Evolutionary conservation across 2,888 invertebrate species (phyloP).

Genomic region (Luffia ferchaultella): DNA sequence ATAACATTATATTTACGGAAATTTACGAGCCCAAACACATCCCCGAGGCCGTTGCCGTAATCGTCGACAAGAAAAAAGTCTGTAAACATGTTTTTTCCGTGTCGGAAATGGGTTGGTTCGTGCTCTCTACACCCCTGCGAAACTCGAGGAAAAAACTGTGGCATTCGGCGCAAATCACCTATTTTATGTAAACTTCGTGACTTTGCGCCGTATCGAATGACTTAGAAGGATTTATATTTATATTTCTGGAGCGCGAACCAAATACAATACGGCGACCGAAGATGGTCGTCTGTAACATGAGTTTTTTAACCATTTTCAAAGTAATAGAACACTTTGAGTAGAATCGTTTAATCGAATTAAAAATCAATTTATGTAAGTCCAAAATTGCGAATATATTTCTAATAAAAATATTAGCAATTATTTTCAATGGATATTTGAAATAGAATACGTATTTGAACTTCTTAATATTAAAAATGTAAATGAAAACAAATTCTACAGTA

Average conservation of each 20-base stretch:
- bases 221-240: conserved; percentile 61
- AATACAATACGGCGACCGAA: conserved; percentile 25
- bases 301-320: no score
- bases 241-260: conserved; percentile 25
- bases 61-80: conserved; percentile 34
- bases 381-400: no score
- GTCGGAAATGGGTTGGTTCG: conserved; percentile 32
- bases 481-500: no score
- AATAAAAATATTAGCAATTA: no score
- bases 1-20: conserved; percentile 35
- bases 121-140: conserved; percentile 33
- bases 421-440: no score
- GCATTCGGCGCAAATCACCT: conserved; percentile 57
- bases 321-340: conserved; percentile 35
- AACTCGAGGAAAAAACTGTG: conserved; percentile 36
- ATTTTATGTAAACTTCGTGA: conserved; percentile 67
- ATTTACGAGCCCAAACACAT: conserved; percentile 39
- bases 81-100: conserved; percentile 57
- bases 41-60: conserved; percentile 18
- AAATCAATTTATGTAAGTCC: no score
- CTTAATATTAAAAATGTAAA: no score
- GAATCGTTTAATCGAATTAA: conserved; percentile 21
- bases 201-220: conserved; percentile 60
- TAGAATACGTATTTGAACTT: no score
- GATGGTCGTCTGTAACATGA: conserved; percentile 35